Evolutionary conservation across 2,888 invertebrate genomes (phyloP).

Genomic region (Lasioglossum figueresi): DNA sequence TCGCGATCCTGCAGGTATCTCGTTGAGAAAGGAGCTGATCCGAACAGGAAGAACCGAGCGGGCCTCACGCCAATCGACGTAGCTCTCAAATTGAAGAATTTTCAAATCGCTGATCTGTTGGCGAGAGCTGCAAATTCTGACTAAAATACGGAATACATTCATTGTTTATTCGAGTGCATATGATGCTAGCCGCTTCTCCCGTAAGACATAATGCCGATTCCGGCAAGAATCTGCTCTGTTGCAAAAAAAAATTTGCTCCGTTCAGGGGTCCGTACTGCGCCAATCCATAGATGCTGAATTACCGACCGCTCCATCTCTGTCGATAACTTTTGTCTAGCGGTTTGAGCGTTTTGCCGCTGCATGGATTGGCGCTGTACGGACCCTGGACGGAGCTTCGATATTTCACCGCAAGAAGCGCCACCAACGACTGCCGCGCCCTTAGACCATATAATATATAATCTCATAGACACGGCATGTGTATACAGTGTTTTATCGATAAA

Average conservation of each 20-base stretch:
- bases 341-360: not conserved
- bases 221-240: not conserved
- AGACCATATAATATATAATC: too few species aligned
- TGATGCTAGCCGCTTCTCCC: not conserved
- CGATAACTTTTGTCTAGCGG: not conserved
- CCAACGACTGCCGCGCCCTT: too few species aligned
- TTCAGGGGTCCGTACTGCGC: not conserved
- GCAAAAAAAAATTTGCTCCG: not conserved
- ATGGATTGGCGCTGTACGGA: not conserved
- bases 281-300: not conserved
- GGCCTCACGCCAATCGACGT: not conserved
- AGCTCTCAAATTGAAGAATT: not conserved
- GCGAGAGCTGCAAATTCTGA: not conserved
- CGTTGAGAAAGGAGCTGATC: slow-evolving; percentile 2
- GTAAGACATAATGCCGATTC: not conserved
- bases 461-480: too few species aligned
- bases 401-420: too few species aligned
- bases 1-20: not conserved
- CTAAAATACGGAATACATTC: not conserved
- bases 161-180: not conserved
- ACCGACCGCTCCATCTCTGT: not conserved
- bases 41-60: not conserved
- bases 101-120: not conserved
- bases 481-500: too few species aligned
- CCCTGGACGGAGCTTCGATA: not conserved